phyloP scores from a whole-genome alignment of 2,797 vertebrate genomes.

The Galago senegalensis region DNA sequence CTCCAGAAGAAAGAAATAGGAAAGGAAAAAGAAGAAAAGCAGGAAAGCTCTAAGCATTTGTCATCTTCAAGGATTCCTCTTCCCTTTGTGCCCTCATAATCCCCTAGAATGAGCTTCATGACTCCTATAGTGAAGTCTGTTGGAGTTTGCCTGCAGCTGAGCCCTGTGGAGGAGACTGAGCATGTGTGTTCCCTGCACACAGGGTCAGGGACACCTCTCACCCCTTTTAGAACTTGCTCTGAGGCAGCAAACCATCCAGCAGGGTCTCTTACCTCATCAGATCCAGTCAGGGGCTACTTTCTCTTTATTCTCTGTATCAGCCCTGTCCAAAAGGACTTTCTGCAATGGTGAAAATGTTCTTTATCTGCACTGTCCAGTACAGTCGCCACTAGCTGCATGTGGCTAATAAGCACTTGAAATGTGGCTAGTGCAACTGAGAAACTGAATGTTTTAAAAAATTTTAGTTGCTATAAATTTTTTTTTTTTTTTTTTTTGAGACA shows the following conservation, averaged over 20 bases:
- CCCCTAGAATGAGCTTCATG: background rate
- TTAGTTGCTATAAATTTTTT: background rate
- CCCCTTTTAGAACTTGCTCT: background rate
- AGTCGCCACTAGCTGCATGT: background rate
- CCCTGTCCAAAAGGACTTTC: background rate
- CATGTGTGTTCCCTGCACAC: background rate
- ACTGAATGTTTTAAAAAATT: background rate
- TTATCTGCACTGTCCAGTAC: accelerated
- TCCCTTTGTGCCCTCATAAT: background rate
- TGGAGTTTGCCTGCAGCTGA: background rate
- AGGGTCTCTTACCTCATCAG: background rate
- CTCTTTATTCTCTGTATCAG: background rate
- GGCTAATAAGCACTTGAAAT: background rate
- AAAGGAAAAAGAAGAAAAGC: background rate
- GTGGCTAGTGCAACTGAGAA: background rate
- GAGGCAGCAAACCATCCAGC: background rate
- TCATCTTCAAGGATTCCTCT: background rate
- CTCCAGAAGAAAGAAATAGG: background rate
- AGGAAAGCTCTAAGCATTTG: background rate
- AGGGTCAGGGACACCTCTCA: background rate
- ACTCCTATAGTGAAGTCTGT: background rate
- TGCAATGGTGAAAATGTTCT: background rate
- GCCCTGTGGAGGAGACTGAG: background rate
- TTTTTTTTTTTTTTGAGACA: too few species aligned
- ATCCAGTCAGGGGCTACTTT: background rate